A percentile compares a stretch with the other conserved stretches of the same genome.
These are phyloP conservation scores for Oncorhynchus mykiss DNA, from an alignment of 2,113 vertebrate genomes.

Conservation along the genomic window DNA sequence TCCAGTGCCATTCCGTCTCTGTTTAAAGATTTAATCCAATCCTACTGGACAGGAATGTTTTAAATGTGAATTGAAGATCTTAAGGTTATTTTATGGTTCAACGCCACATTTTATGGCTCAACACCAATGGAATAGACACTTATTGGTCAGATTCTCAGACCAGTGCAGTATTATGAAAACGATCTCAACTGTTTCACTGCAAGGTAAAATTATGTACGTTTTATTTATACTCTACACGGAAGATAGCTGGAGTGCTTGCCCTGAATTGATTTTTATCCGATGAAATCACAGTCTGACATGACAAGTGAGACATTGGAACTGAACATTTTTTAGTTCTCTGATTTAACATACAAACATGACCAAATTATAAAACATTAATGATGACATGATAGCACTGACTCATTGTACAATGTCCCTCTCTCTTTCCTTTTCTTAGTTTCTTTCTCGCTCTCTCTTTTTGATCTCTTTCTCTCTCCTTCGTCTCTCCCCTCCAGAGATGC, in stretches of 20 bases:
- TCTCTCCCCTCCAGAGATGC: background rate
- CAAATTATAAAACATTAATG: no score
- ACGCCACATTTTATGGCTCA: background rate
- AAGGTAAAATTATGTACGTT: background rate
- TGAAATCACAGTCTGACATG: background rate
- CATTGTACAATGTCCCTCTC: background rate
- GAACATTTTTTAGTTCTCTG: no score
- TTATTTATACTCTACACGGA: background rate
- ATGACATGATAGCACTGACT: no score
- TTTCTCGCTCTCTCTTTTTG: background rate
- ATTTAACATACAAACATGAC: no score
- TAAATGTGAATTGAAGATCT: background rate
- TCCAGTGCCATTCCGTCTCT: background rate
- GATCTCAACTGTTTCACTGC: background rate
- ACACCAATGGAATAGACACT: background rate
- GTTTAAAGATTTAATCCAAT: background rate
- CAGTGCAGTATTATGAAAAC: background rate
- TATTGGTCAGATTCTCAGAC: background rate
- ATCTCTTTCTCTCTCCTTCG: background rate
- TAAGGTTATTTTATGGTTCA: background rate
- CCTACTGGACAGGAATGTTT: background rate
- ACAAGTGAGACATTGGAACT: no score
- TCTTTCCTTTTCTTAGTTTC: background rate
- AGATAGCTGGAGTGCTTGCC: background rate
- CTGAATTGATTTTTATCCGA: background rate